phyloP scores from a whole-genome alignment of 2,888 invertebrate species.

The Dynastes tityus region DNA sequence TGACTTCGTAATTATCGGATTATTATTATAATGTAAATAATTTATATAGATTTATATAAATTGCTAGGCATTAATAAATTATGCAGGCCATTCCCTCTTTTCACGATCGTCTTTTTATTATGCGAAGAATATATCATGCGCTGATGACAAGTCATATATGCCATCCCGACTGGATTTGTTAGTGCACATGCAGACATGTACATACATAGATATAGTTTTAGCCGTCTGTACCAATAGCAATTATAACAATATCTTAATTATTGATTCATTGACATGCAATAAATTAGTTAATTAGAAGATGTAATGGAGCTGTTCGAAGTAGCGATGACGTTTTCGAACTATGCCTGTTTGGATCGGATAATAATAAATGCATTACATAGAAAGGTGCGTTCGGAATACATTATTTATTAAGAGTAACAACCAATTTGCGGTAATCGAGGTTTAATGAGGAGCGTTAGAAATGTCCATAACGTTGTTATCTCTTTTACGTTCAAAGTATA shows the following conservation, averaged over 20 bases:
- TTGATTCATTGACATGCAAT: constrained; percentile 31
- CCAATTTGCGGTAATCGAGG: too few species aligned
- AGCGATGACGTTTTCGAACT: neutral
- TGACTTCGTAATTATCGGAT: constrained; percentile 29
- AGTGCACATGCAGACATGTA: neutral
- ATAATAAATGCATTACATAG: too few species aligned
- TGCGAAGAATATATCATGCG: constrained; percentile 19
- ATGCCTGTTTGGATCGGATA: too few species aligned
- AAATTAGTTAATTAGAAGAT: constrained; percentile 21
- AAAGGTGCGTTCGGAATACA: too few species aligned
- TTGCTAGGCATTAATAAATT: constrained; percentile 30
- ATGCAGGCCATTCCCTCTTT: constrained; percentile 19
- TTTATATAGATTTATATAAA: constrained; percentile 44
- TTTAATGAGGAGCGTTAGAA: neutral
- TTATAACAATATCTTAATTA: constrained; percentile 35
- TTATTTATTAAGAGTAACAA: too few species aligned
- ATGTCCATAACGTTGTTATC: neutral
- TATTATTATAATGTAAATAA: constrained; percentile 38
- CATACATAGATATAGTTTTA: neutral
- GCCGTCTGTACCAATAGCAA: constrained; percentile 24
- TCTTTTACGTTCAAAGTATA: neutral
- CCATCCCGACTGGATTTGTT: constrained; percentile 1
- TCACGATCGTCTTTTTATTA: constrained; percentile 22
- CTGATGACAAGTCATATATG: constrained; percentile 33
- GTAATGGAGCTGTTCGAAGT: neutral